phyloP scores from a whole-genome alignment of 2,888 invertebrate genomes.

The Campaea margaritaria region DNA sequence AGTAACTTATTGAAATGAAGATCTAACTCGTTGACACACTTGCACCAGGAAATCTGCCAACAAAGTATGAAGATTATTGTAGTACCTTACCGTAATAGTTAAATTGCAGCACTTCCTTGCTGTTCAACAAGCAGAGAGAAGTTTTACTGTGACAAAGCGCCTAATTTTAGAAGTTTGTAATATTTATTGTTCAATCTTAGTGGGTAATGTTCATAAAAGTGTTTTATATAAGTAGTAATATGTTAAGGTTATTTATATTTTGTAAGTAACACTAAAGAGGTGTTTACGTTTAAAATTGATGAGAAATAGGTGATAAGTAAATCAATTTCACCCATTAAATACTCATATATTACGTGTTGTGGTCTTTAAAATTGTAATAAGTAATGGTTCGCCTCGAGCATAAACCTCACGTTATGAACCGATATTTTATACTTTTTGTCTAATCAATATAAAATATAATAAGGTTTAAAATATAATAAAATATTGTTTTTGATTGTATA shows the following conservation, averaged over 20 bases:
- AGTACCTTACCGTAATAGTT: not conserved
- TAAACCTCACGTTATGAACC: no score
- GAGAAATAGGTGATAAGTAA: not conserved
- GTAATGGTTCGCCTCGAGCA: no score
- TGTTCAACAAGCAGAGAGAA: not conserved
- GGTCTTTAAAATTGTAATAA: no score
- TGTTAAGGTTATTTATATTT: no score
- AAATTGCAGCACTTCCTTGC: not conserved
- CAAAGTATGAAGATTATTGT: conserved; percentile 2
- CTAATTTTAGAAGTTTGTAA: not conserved
- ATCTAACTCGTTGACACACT: conserved; percentile 24
- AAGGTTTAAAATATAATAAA: no score
- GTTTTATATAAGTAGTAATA: no score
- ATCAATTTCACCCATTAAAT: no score
- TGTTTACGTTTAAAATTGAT: not conserved
- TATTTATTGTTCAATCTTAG: conserved; percentile 10
- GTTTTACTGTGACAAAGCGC: conserved; percentile 4
- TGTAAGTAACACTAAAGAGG: not conserved
- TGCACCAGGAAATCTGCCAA: conserved; percentile 12
- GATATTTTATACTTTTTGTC: no score
- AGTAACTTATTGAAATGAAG: conserved; percentile 25
- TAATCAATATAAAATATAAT: no score
- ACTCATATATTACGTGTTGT: no score
- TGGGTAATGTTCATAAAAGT: conserved; percentile 2
- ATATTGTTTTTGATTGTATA: no score